Evolutionary conservation across 1,140 invertebrate species (phyloP), one percentile per base, ranked within the genome.

Genomic region (Parapsyche elsis): DNA sequence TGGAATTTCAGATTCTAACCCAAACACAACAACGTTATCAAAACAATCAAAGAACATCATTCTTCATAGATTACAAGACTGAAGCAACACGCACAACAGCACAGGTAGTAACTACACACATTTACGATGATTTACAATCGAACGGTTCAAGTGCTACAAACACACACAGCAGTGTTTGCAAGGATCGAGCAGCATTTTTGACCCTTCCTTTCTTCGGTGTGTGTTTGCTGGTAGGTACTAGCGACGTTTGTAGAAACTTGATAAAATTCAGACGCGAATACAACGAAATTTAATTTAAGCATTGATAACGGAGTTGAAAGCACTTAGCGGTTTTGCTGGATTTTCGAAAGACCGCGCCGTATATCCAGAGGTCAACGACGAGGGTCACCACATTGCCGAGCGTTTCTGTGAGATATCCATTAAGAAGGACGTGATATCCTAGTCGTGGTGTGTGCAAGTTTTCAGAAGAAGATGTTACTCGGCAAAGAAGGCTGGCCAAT

Each of bases 401-500:
- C 49, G 12, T 44, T 53, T 74, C 71, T 49, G 49, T 45, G 77
- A 79, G 79, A 81, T 81, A 76, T 81, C 80, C 80, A 81, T 81
- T 81, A 81, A 46, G 44, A 59, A 46, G 80, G 71, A 81, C 80
- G 76, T 81, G 80, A 81, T 79, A 76, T 77, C 75, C 46, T 59
- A 73, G 74, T 30, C 19, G 71, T 16, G 12, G 26, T 12, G 44
- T 19, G 14, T 73, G 19, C 19, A 23, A 23, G n/a, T 21, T 67
- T 21, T n/a, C n/a, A 73, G 71, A n/a, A 38, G 67, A 71, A 46
- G 71, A 46, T 73, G 71, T 64, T 77, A 26, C 9, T 5, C 24
- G 16, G 53, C 45, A 49, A 44, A 81, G 71, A 77, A 19, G 26
- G 59, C 45, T 24, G 10, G 53, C 64, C 67, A 44, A 19, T 71